Base-by-base conservation (phyloP, 2,888 invertebrate genomes). In the Esperia sulphurella region DNA sequence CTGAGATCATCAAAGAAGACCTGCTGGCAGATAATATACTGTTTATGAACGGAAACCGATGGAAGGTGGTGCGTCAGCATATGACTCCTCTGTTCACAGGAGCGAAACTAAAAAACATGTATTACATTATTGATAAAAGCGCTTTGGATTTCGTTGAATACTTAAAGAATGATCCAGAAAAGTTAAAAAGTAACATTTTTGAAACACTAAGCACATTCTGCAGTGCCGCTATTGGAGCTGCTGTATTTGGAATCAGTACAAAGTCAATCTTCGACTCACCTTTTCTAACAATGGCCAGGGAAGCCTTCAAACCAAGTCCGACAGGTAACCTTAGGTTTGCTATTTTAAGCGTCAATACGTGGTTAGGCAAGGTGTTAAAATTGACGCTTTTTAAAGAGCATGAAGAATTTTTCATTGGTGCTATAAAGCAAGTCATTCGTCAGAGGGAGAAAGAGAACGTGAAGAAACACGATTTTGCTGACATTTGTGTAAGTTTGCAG, bases 381-480 rank as follows among this genome's bases (percentile, higher is more conserved):
- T 10, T 81, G 0, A 72, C 68, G 41, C 14, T 80, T 1, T 80
- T 80, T 46, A 57, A 61, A 14, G 61, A 73, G 0, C 61, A 70
- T 12, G 75, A 82, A 41, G 48, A 69, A 0, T 79, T 77, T 37
- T 83, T 86, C 46, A 68, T 83, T 12, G 57, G 59, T 12, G 74
- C 76, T 0, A 72, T 83, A 0, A 79, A 77, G 50, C 59, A 77
- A 48, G 66, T 79, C 0, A 65, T 86, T 1, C 61, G 64, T 7
- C 55, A 70, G 33, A 59, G 84, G 8, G 65, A 77, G 56, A 48
- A 62, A 14, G 73, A 75, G 0, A 61, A 61, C 5, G 55, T 63
- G 0, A 75, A 68, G 30, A 72, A 67, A 47, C 71, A 80, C 30
- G 84, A 85, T 49, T 85, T 84, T 41, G 66, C 61, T 3, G 81